phyloP scores from a whole-genome alignment of 35 echinoderm and acorn worm genomes.

The Apostichopus californicus region DNA sequence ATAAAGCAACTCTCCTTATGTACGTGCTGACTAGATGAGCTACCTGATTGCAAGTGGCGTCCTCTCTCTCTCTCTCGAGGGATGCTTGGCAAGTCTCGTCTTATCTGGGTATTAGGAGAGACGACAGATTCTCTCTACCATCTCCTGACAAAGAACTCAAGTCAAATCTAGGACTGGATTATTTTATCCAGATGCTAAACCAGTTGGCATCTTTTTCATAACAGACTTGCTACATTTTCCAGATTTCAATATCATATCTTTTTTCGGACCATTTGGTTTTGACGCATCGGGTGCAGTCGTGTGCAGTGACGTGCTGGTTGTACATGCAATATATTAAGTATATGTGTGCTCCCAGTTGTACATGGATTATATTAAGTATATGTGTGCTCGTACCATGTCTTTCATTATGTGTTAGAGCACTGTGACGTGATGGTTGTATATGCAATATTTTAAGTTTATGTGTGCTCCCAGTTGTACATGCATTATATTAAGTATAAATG shows the following conservation, averaged over 20 bases:
- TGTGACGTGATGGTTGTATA: no score
- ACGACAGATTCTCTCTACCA: constrained; percentile 9
- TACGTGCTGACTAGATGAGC: no score
- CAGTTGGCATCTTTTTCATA: not conserved
- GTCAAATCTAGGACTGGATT: not conserved
- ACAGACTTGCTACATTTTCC: not conserved
- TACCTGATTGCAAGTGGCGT: no score
- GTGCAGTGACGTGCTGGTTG: not conserved
- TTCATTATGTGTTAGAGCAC: no score
- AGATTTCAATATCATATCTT: constrained; percentile 2
- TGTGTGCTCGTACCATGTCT: no score
- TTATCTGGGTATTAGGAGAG: constrained; percentile 34
- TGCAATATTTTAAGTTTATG: no score
- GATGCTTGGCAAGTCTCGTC: not conserved
- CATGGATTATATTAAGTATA: no score
- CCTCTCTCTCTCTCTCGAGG: not conserved
- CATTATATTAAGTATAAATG: no score
- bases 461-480: no score
- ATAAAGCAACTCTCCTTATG: no score
- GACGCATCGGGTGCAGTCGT: not conserved
- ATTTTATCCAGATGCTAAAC: constrained; percentile 13
- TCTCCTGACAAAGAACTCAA: not conserved
- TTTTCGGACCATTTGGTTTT: not conserved
- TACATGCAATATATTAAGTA: no score
- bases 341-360: no score